Evolutionary conservation across 2,888 invertebrate genomes (phyloP), one percentile per base, ranked within the genome.

Genomic region (Gerris lacustris): DNA sequence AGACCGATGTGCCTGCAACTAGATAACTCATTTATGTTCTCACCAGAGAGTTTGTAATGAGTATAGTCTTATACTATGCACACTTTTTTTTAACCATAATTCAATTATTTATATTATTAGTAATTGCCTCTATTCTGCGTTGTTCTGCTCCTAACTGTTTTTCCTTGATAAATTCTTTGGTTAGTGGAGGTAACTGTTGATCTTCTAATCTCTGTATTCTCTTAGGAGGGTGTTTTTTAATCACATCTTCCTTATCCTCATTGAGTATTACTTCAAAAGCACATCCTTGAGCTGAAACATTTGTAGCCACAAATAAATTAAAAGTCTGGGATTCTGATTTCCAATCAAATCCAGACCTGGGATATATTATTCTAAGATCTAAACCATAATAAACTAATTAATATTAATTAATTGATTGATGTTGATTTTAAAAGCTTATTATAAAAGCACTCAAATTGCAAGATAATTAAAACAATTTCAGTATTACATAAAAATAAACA

Each of bases 101-200:
- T 55, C 2, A 55, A 11, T 11, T 11, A 11, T 11, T 55, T 55
- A 11, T 55, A 15, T n/a, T n/a, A 17, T 70, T 2, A 79, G 79
- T 79, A 78, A 79, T 78, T 78, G 82, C 81, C 81, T 86, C 84
- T 75, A 85, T 84, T 71, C 90, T 84, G 73, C 91, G 83, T 73
- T 84, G 83, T 76, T 90, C 90, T 0, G 90, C 91, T 72, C 87
- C 88, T 31, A 87, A 88, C 73, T 89, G 81, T 77, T 88, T 90
- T 77, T 87, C 88, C 77, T 87, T 86, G 45, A 90, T 83, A 73
- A 87, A 85, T 44, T 87, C 85, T 64, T 77, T 78, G 80, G 55
- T 85, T 84, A 75, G 85, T 82, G 84, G 84, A 0, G 83, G 80
- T 68, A 82, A 82, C 5, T 86, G 84, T 6, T 85, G 85, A 73